Base-by-base conservation (phyloP, 2,888 invertebrate genomes). In the Platerodrilus igneus region DNA sequence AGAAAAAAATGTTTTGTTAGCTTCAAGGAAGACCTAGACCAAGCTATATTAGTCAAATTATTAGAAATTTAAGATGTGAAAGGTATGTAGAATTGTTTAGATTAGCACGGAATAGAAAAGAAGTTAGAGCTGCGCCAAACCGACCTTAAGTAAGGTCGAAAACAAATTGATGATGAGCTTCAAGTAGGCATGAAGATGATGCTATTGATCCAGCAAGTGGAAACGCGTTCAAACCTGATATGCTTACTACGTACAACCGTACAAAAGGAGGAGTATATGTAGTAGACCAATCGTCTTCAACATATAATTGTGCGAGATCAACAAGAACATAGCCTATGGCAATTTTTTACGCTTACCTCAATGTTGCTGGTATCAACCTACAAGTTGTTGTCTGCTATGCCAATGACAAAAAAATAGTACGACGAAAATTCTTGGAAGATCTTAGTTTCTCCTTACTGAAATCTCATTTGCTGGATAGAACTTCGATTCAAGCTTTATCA, bases 321-420 rank as follows among this genome's bases (percentile, higher is more conserved):
- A 40, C 40, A 20, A 18, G 29, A 26, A 25, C 40, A 28, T 45
- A 37, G 45, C 40, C 36, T 3, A 37, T 41, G 32, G 42, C 33
- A 9, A 22, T 42, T 19, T 42, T 42, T 37, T 42, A 29, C 16
- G n/a, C 19, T 31, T 15, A 22, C 10, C 9, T 39, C 8, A 38
- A 31, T 15, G 26, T 38, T 5, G 21, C 25, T 17, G 42, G 26
- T 7, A 33, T 42, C 9, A 42, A 42, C 21, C 21, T 29, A n/a
- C 10, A 13, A n/a, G 23, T 42, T 7, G 21, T 42, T 10, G 21
- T 16, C 21, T 5, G 20, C 16, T 13, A 13, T 6, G 28, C 27
- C 11, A 39, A 39, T 33, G 11, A 15, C 5, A 8, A 10, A 17
- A 25, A 11, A 19, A 11, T 14, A 17, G n/a, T 10, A 7, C 22